Base-by-base conservation (phyloP, 1,140 invertebrate species). In the Saccostrea echinata region DNA sequence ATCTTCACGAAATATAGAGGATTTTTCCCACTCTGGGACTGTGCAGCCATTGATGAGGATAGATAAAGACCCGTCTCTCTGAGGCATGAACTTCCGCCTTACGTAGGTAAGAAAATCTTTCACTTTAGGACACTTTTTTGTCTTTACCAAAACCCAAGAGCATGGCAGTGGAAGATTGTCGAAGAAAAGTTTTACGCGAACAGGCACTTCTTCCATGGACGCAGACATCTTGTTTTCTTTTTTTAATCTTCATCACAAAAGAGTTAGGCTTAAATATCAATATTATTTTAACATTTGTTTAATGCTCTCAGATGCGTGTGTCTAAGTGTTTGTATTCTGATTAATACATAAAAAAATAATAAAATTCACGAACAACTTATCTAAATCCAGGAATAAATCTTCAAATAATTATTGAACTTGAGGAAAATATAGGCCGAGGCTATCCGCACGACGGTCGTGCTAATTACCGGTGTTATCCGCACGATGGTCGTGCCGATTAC, bases 71-170 rank as follows among this genome's bases (percentile, higher is more conserved):
- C 51, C 84, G 35, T 76, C 27, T 1, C 33, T 68, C 21, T 88
- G 82, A 33, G 43, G 80, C n/a, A 86, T 18, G 61, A 76, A 86
- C 4, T 84, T 76, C 12, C 55, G 55, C 64, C 84, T 82, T 18
- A 91, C 89, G 52, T 88, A 84, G n/a, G 86, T 18, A 52, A 88
- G 33, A 24, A 91, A 76, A 57, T 89, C 84, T 52, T 64, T 53
- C 33, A 91, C 86, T 33, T 30, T 84, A 8, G 84, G 76, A 13
- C 81, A 52, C 55, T 89, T 84, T 76, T 71, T 35, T 3, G 35
- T 24, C 33, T 91, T 85, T 24, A 91, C 86, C 53, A 89, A 82
- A 80, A 91, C 57, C 90, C 90, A 91, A 18, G 86, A 89, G 21
- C 88, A 76, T 33, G 82, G 64, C 51, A 83, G 24, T n/a, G 53